phyloP scores from a whole-genome alignment of 2,888 invertebrate species.

The Amiota mariae region DNA sequence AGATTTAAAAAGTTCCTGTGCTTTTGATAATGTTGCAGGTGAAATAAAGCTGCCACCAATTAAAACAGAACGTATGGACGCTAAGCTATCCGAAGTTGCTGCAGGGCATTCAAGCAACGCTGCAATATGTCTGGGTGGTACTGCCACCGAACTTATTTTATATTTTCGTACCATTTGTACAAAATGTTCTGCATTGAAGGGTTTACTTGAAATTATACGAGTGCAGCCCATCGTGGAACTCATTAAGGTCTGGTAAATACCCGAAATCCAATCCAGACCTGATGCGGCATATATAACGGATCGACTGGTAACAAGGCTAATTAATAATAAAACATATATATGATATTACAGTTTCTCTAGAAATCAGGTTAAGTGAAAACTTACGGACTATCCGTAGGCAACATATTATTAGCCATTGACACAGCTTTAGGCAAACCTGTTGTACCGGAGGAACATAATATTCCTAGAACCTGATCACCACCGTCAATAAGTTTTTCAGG shows the following conservation, averaged over 20 bases:
- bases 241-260: constrained; percentile 38
- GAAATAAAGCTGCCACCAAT: constrained; percentile 43
- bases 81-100: constrained; percentile 36
- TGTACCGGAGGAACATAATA: constrained; percentile 61
- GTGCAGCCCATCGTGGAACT: constrained; percentile 43
- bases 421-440: constrained; percentile 61
- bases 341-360: background rate
- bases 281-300: constrained; percentile 44
- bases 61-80: constrained; percentile 14
- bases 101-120: constrained; percentile 40
- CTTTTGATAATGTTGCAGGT: constrained; percentile 4
- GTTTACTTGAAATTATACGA: constrained; percentile 54
- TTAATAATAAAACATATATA: background rate
- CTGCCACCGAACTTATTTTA: constrained; percentile 41
- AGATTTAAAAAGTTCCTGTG: constrained; percentile 27
- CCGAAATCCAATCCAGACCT: constrained; percentile 56
- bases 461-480: constrained; percentile 50
- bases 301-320: constrained; percentile 36
- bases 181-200: constrained; percentile 49
- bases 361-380: background rate
- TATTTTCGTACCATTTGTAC: constrained; percentile 52
- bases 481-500: constrained; percentile 44
- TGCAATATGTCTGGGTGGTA: constrained; percentile 51
- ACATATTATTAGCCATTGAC: constrained; percentile 47
- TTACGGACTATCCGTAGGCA: constrained; percentile 34